Percentiles rank a stretch among this genome's conserved stretches.
Evolutionary conservation across 2,797 vertebrate genomes (phyloP).

Genomic region (Propithecus perrieri): DNA sequence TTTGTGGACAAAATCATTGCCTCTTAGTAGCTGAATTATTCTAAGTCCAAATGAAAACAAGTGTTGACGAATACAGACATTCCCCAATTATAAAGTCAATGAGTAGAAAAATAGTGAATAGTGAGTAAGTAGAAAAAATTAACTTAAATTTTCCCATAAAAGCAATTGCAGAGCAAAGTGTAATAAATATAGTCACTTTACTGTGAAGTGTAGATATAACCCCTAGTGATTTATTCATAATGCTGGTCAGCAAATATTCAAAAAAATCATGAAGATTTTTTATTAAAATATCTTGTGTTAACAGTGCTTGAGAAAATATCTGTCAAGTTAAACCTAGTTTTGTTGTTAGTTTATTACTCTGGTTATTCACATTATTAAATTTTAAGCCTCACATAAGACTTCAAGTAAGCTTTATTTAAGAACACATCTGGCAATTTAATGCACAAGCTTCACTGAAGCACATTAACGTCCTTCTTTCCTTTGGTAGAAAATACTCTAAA

Average conservation of each 20-base stretch:
- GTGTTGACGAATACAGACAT: background rate
- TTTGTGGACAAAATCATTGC: background rate
- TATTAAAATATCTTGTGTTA: background rate
- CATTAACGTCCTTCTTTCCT: background rate
- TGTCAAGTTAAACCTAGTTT: background rate
- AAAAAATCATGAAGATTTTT: background rate
- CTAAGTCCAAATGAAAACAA: background rate
- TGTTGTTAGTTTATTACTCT: background rate
- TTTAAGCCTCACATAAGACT: background rate
- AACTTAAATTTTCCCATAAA: background rate
- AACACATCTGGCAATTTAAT: background rate
- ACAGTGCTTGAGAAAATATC: background rate
- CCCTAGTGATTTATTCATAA: background rate
- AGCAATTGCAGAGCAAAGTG: background rate
- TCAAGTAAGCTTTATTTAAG: background rate
- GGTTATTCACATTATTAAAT: background rate
- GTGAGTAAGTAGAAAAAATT: background rate
- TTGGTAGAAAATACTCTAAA: background rate
- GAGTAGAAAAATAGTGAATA: background rate
- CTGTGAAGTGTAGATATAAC: background rate
- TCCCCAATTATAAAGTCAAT: background rate
- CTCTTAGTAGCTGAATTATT: background rate
- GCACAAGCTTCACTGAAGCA: background rate
- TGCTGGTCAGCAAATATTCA: background rate
- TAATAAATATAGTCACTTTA: background rate